Conservation (phyloP, 2,888 invertebrate genomes). For the Cryptocephalus primarius region DNA sequence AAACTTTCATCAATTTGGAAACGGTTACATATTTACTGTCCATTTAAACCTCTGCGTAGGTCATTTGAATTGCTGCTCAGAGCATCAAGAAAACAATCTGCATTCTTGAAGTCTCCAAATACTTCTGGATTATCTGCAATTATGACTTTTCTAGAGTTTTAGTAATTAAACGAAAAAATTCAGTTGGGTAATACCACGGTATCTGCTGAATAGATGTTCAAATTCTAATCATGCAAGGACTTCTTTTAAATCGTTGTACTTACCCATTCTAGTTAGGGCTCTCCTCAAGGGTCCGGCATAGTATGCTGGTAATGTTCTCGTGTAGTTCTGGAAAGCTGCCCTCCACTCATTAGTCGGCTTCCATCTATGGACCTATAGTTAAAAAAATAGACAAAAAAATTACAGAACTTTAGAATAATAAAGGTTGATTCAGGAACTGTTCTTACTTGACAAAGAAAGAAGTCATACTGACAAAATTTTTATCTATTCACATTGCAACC, state of each 20-base stretch:
- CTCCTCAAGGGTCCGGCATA: constrained; percentile 81
- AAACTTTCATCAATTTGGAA: neutral
- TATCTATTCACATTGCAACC: too few species aligned
- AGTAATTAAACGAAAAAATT: neutral
- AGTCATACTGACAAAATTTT: too few species aligned
- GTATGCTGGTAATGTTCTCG: constrained; percentile 94
- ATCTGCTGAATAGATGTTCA: too few species aligned
- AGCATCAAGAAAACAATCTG: too few species aligned
- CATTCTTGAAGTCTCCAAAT: too few species aligned
- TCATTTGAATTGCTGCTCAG: too few species aligned
- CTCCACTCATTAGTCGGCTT: constrained; percentile 91
- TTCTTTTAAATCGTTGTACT: neutral
- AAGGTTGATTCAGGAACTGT: too few species aligned
- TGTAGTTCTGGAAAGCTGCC: constrained; percentile 84
- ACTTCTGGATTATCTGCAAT: too few species aligned
- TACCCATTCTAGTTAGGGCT: constrained; percentile 81
- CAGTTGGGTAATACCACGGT: neutral
- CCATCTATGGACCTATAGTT: constrained; percentile 68
- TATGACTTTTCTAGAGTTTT: neutral
- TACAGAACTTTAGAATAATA: neutral
- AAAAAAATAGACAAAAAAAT: neutral
- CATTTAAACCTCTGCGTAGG: too few species aligned
- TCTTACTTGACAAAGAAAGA: too few species aligned
- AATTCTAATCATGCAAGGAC: too few species aligned
- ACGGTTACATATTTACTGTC: too few species aligned